Base-by-base conservation (phyloP, 2,888 invertebrate species). In the Calameuta idolon region DNA sequence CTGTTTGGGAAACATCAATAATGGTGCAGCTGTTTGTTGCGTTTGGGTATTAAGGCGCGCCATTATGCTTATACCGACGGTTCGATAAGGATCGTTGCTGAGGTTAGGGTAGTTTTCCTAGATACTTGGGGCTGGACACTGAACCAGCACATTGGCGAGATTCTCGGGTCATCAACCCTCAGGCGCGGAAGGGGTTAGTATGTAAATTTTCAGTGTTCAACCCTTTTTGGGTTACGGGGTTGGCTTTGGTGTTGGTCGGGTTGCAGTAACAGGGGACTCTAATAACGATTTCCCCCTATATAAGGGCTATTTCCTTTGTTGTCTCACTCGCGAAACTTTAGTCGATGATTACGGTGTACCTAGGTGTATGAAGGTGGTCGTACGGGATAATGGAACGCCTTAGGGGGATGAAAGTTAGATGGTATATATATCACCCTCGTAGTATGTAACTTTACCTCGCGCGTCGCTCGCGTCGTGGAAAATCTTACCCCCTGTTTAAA, bases 401-500 rank as follows among this genome's bases (percentile, higher is more conserved):
- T 55, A 34, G 30, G 75, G 69, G 79, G 79, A 79, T 73, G 75
- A 35, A 79, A 76, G 55, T 55, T 55, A 55, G 23, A 55, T 2
- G 23, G 55, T 55, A 55, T 55, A 55, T 15, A 55, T 55, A 23
- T 23, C 55, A 55, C 9, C 55, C 23, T 55, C 55, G 9, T 55
- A 55, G 55, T 55, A 55, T 9, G 55, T 9, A 55, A 55, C 55
- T 55, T 55, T 55, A 15, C 71, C 71, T 31, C 79, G 75, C 9
- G 82, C 73, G 82, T 84, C 86, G 87, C 85, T 83, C 81, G 76
- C 68, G 75, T 77, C 81, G 84, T 83, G 86, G 87, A 87, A 87
- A 89, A 83, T 37, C 37, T 87, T 87, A 88, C 85, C 89, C 84
- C 81, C 77, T 79, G 40, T 79, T 81, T 85, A 88, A 89, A 88